Evolutionary conservation across 2,888 invertebrate genomes (phyloP).

Genomic region (Synergus gifuensis): DNA sequence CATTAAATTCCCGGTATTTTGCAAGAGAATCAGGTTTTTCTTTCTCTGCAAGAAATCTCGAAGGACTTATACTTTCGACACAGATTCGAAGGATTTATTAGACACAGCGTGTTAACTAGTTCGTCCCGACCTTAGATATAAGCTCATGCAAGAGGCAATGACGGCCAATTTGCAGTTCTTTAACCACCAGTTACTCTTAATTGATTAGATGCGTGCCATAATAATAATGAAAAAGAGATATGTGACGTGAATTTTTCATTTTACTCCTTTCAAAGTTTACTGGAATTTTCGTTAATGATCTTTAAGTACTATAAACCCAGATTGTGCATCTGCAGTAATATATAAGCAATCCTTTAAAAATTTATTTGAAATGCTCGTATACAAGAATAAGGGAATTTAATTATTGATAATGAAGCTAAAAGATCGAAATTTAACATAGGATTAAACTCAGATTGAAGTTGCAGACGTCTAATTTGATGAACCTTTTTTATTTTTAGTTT

Average conservation of each 20-base stretch:
- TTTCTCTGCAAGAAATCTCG: constrained; percentile 31
- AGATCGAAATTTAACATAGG: no score
- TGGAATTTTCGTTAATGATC: constrained; percentile 37
- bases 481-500: no score
- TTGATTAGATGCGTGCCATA: constrained; percentile 33
- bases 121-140: constrained; percentile 44
- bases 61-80: constrained; percentile 43
- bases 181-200: constrained; percentile 36
- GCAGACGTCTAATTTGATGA: no score
- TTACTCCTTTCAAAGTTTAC: neutral
- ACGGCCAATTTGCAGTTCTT: constrained; percentile 48
- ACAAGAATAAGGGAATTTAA: no score
- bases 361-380: no score
- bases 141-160: constrained; percentile 44
- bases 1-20: constrained; percentile 39
- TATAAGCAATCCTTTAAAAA: no score
- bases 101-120: constrained; percentile 47
- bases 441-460: no score
- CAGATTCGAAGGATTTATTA: constrained; percentile 53
- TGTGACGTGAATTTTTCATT: constrained; percentile 26
- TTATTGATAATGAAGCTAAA: no score
- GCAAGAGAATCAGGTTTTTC: constrained; percentile 36
- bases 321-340: neutral
- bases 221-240: constrained; percentile 22
- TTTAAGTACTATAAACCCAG: neutral